Evolutionary conservation across 2,113 vertebrate genomes (phyloP), one percentile per base, ranked within the genome.

Genomic region (Protomyctophum bolini): DNA sequence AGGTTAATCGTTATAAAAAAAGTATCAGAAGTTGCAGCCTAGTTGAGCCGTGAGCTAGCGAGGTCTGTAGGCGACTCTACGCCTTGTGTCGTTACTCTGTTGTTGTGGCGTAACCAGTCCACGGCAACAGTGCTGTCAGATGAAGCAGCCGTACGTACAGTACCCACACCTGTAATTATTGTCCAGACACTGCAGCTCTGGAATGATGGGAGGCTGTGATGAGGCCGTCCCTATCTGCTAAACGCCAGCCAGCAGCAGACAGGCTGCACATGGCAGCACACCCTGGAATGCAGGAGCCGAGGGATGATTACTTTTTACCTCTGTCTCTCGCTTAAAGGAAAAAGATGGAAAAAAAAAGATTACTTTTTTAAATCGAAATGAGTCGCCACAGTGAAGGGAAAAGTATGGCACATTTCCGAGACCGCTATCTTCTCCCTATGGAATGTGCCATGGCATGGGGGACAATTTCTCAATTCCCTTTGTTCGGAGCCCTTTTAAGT

Each of bases 291-390:
- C 58, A 49, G 60, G 52, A 80, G 58, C 61, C n/a, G 61, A 28
- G 46, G 48, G 77, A 84, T 60, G 72, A 76, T 81, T 72, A 58
- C 61, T 70, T 67, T 45, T 55, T 55, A 55, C 4, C 33, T 14
- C 1, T 11, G 6, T 8, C 41, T 28, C 29, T 63, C 50, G 51
- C 69, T 58, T 77, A 41, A 41, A 41, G 33, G 2, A 41, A 41
- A 41, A 41, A 41, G 21, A 21, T 21, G 21, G 21, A 21, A 79
- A 79, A 88, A 62, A 78, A 73, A 64, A 55, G 56, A 41, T 41
- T 41, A 78, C 83, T 86, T 83, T 83, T 73, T 85, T 79, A 88
- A 90, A 83, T 50, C 60, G 50, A 83, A 86, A 86, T 84, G 70
- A 74, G 78, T 75, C 79, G 55, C 82, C 70, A 41, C 33, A 52